phyloP scores from a whole-genome alignment of 2,888 invertebrate genomes.

The Cephus sareptanus region DNA sequence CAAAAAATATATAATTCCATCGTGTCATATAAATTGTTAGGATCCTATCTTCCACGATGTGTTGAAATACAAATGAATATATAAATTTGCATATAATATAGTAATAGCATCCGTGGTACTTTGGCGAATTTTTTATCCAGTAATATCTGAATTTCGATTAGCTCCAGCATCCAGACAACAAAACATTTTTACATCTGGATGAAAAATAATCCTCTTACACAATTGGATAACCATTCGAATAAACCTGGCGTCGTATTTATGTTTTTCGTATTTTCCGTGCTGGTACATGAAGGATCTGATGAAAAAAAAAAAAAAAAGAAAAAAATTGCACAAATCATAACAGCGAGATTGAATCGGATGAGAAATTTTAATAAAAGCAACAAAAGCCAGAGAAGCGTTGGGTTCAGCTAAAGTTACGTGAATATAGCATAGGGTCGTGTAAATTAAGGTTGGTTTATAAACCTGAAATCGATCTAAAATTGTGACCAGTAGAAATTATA shows the following conservation, averaged over 20 bases:
- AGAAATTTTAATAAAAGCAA: slow-evolving; percentile 3
- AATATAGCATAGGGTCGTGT: not conserved
- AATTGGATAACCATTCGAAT: slow-evolving; percentile 16
- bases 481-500: not conserved
- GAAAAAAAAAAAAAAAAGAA: no score
- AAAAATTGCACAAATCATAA: not conserved
- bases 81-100: not conserved
- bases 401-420: slow-evolving; percentile 6
- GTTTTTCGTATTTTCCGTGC: not conserved
- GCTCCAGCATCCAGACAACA: not conserved
- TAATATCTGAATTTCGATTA: not conserved
- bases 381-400: slow-evolving; percentile 26
- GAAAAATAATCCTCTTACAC: slow-evolving; percentile 44
- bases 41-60: not conserved
- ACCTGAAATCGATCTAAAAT: not conserved
- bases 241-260: not conserved
- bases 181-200: slow-evolving; percentile 23
- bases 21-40: not conserved
- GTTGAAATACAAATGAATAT: not conserved
- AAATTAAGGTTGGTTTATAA: not conserved
- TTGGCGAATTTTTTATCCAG: not conserved
- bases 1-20: not conserved
- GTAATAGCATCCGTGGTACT: not conserved
- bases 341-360: not conserved
- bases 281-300: not conserved